These are phyloP conservation scores for Nowickia ferox DNA, from an alignment of 2,888 invertebrate species.

Conservation along the genomic window DNA sequence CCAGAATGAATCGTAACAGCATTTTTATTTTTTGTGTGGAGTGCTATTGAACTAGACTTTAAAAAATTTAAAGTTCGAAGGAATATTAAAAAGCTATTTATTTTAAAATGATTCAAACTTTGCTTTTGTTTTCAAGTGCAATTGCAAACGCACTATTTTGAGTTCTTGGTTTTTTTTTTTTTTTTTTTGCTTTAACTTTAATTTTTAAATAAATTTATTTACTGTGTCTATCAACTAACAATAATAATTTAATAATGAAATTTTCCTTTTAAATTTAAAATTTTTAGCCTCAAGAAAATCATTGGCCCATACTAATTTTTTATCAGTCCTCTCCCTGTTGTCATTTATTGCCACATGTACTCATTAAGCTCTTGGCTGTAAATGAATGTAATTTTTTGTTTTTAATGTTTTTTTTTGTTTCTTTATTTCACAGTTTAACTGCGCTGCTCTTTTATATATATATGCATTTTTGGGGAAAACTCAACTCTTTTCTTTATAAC, in stretches of 20 bases:
- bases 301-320: neutral
- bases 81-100: no score
- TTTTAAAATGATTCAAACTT: no score
- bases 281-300: neutral
- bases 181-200: no score
- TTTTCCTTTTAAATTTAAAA: neutral
- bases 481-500: neutral
- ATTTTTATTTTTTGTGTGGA: no score
- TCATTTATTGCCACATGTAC: neutral
- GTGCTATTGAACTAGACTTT: no score
- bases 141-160: no score
- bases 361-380: neutral
- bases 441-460: slow-evolving; percentile 49
- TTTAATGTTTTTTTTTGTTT: neutral
- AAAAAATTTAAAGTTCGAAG: no score
- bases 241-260: neutral
- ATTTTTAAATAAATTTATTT: no score
- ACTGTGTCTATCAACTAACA: no score
- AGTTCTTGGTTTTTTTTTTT: no score
- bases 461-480: slow-evolving; percentile 18
- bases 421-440: slow-evolving; percentile 51
- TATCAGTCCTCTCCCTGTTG: neutral
- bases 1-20: no score
- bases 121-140: no score
- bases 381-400: neutral